Evolutionary conservation across 2,888 invertebrate species (phyloP), one percentile per base, ranked within the genome.

Genomic region (Lymantria monacha): DNA sequence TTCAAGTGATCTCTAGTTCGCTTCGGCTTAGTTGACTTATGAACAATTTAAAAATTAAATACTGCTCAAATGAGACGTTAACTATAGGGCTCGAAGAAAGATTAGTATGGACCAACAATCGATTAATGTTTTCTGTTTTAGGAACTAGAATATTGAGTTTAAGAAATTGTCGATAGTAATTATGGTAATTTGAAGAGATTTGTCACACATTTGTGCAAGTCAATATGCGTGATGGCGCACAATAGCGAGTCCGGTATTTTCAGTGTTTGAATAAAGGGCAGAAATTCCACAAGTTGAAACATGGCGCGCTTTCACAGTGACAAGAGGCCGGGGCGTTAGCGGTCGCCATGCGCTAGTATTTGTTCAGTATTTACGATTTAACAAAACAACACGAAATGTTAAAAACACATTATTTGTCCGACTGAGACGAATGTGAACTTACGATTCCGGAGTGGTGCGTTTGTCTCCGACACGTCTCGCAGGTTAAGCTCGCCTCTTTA

Each of bases 371-470:
- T 90, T 91, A 91, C 89, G 90, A 90, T 90, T 86, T 86, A 87
- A 90, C 91, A 89, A 91, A 91, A 91, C 91, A 90, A 89, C 87
- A 86, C 81, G 88, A 88, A 87, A 90, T 87, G 90, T 91, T 90
- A 88, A 91, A 90, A 90, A 90, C 91, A 90, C 88, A 89, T 89
- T 89, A 89, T 89, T 89, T 89, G 90, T 83, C 82, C 83, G 76
- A 81, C 78, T 90, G 91, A 83, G 90, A 91, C 91, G 87, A 91
- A 91, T 90, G 88, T 80, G 82, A 77, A 79, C 85, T 85, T 85
- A 87, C 82, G 86, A 86, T 86, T 81, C 83, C 74, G 81, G 72
- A 79, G 81, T 76, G 69, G 66, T 65, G 74, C 87, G 81, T 91
- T 90, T 91, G 91, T 91, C 87, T 79, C 67, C 75, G 76, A 85